Percentiles rank a stretch among this genome's conserved stretches.
These are phyloP conservation scores for Aegypius monachus DNA, from an alignment of 2,113 vertebrate genomes.

Conservation along the genomic window DNA sequence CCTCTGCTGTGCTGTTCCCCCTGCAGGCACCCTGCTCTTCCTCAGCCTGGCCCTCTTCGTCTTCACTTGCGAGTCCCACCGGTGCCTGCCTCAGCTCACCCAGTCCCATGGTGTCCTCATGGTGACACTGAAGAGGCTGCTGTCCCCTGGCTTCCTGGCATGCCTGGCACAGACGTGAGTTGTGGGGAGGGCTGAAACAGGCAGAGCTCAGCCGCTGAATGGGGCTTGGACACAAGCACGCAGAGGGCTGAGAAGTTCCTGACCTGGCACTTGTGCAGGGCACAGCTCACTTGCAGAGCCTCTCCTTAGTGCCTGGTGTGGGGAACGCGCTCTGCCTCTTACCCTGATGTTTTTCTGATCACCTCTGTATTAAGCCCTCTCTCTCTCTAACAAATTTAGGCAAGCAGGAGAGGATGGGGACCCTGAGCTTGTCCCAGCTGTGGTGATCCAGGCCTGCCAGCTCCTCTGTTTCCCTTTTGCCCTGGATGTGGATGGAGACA, in stretches of 20 bases:
- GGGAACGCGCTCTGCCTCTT: neutral
- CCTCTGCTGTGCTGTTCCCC: neutral
- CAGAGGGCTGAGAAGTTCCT: neutral
- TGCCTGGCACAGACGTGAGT: conserved; percentile 74
- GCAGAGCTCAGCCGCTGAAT: neutral
- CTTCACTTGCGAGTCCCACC: conserved; percentile 66
- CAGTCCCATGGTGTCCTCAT: conserved; percentile 55
- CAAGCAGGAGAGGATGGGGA: conserved; percentile 40
- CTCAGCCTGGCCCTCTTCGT: conserved; percentile 64
- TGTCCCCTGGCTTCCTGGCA: conserved; percentile 68
- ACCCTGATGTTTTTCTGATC: neutral
- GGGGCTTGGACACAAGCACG: rapidly evolving
- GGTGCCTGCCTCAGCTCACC: conserved; percentile 68
- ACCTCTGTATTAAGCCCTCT: neutral
- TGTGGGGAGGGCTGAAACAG: neutral
- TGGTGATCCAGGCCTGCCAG: conserved; percentile 72
- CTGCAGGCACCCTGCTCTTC: conserved; percentile 68
- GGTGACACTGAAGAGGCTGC: conserved; percentile 65
- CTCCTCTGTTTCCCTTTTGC: conserved; percentile 78
- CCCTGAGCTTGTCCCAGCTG: conserved; percentile 54
- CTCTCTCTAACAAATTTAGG: conserved; percentile 12
- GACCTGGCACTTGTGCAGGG: neutral
- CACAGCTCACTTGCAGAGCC: neutral
- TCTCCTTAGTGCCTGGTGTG: neutral
- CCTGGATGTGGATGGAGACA: conserved; percentile 64